A percentile compares a stretch with the other conserved stretches of the same genome.
These are phyloP conservation scores for Adelosebastes latens DNA, from an alignment of 2,797 vertebrate genomes.

Conservation along the genomic window DNA sequence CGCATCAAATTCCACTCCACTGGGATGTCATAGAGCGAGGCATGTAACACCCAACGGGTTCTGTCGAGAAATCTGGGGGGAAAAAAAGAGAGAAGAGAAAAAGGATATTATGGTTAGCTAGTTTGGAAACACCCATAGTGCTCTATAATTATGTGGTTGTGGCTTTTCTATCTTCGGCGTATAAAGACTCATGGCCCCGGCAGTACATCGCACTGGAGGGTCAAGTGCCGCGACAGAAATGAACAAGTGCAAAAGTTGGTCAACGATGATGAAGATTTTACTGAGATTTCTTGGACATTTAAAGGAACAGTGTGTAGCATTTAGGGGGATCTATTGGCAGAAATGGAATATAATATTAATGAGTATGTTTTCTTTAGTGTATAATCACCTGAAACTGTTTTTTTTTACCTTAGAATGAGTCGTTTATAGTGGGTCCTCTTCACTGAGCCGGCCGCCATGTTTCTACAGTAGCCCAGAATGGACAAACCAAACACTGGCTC, in stretches of 20 bases:
- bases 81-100: neutral
- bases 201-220: constrained; percentile 13
- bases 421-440: neutral
- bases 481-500: neutral
- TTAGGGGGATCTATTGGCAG: neutral
- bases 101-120: constrained; percentile 33
- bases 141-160: constrained; percentile 78
- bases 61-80: neutral
- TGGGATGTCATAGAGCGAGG: neutral
- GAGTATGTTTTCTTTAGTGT: neutral
- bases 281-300: neutral
- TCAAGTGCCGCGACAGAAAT: constrained; percentile 19
- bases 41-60: constrained; percentile 1
- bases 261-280: neutral
- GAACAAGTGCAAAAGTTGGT: constrained; percentile 47
- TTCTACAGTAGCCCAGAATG: neutral
- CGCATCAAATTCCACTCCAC: neutral
- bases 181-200: constrained; percentile 17
- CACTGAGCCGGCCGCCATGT: accelerated
- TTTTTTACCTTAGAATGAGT: neutral
- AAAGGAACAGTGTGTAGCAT: neutral
- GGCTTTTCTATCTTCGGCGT: constrained; percentile 77
- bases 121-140: constrained; percentile 74
- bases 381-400: neutral
- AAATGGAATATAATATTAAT: accelerated